Percentiles rank a stretch among this genome's conserved stretches.
Evolutionary conservation across 2,888 invertebrate species (phyloP).

Genomic region (Empis stercorea): DNA sequence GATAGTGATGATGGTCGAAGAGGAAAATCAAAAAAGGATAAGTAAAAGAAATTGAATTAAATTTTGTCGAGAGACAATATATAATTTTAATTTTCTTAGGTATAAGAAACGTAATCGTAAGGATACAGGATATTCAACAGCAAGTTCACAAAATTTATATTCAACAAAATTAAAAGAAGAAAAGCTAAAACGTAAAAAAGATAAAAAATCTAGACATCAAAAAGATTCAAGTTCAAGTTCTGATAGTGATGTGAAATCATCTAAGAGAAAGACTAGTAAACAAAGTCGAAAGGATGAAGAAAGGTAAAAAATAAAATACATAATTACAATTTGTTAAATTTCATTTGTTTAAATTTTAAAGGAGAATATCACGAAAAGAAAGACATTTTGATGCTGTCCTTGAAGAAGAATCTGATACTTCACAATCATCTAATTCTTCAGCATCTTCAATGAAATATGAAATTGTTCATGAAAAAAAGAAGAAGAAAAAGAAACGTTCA

Average conservation of each 20-base stretch:
- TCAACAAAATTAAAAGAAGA: slow-evolving; percentile 26
- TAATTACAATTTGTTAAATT: neutral
- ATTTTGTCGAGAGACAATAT: too few relatives aligned
- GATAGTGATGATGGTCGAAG: slow-evolving; percentile 24
- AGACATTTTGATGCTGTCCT: slow-evolving; percentile 12
- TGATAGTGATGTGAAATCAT: neutral
- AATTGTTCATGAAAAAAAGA: slow-evolving; percentile 11
- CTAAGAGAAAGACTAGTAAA: neutral
- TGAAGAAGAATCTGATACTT: slow-evolving; percentile 11
- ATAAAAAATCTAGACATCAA: slow-evolving; percentile 25
- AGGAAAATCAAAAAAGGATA: slow-evolving; percentile 27
- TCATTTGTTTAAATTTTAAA: neutral
- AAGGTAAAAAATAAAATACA: slow-evolving; percentile 4
- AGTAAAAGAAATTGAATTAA: too few relatives aligned
- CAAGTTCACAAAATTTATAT: slow-evolving; percentile 46
- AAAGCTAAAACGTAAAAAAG: slow-evolving; percentile 24
- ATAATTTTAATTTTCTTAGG: slow-evolving; percentile 2
- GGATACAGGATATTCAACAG: slow-evolving; percentile 57
- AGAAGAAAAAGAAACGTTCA: slow-evolving; percentile 9
- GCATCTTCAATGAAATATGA: slow-evolving; percentile 8
- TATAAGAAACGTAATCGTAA: slow-evolving; percentile 36
- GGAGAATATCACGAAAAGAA: slow-evolving; percentile 1
- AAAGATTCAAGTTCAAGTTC: neutral
- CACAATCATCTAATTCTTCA: neutral
- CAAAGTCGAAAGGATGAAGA: neutral